phyloP scores from a whole-genome alignment of 1,140 invertebrate species.

The Drosophila truncata region DNA sequence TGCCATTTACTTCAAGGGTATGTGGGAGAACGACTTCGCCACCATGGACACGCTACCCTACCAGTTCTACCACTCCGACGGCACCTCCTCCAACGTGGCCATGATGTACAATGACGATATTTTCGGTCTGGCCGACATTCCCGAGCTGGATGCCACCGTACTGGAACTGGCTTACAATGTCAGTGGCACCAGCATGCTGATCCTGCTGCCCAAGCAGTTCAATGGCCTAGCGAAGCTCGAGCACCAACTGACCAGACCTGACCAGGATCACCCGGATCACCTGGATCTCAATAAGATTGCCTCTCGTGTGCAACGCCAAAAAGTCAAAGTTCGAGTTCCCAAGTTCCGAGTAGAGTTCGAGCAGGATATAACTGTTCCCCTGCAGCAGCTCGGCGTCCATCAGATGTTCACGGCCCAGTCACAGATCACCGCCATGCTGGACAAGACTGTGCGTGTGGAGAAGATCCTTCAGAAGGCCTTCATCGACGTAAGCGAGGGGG shows the following conservation, averaged over 20 bases:
- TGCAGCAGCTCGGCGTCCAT: slow-evolving; percentile 51
- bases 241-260: slow-evolving; percentile 8
- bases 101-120: slow-evolving; percentile 82
- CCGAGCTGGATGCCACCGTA: slow-evolving; percentile 61
- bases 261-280: no score
- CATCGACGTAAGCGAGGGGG: slow-evolving; percentile 76
- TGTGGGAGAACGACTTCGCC: slow-evolving; percentile 72
- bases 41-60: slow-evolving; percentile 50
- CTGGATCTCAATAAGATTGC: slow-evolving; percentile 60
- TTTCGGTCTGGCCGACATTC: slow-evolving; percentile 65
- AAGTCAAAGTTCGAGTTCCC: slow-evolving; percentile 58
- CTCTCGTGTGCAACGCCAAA: slow-evolving; percentile 42
- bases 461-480: slow-evolving; percentile 77
- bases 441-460: slow-evolving; percentile 37
- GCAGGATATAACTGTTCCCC: slow-evolving; percentile 58
- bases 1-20: slow-evolving; percentile 76
- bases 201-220: slow-evolving; percentile 69
- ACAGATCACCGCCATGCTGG: slow-evolving; percentile 43
- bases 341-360: slow-evolving; percentile 75
- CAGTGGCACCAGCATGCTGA: slow-evolving; percentile 60
- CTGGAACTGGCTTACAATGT: slow-evolving; percentile 66
- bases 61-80: slow-evolving; percentile 44
- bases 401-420: slow-evolving; percentile 59
- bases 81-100: slow-evolving; percentile 42
- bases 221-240: slow-evolving; percentile 65